Evolutionary conservation across 2,888 invertebrate genomes (phyloP), one percentile per base, ranked within the genome.

Genomic region (Campoletis raptor): DNA sequence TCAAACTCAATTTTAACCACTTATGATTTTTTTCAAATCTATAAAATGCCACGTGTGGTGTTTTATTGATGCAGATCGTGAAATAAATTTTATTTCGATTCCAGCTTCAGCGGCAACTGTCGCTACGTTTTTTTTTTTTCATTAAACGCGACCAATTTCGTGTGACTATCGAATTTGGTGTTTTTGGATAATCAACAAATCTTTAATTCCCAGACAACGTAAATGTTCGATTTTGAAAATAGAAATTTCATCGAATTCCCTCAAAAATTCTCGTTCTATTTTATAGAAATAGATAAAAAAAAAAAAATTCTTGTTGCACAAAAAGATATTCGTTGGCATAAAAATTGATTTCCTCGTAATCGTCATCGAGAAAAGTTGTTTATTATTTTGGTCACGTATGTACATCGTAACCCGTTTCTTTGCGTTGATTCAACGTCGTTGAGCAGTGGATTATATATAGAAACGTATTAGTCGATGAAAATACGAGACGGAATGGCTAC

Each of bases 351-450:
- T 36, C 24, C 18, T 37, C 45, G 24, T 36, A 36, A 61, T 72
- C 37, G 48, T 64, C 64, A 66, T 37, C 40, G 37, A 24, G 21
- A 37, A 45, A 45, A 45, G 24, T 67, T 36, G n/a, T 30, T 42
- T 48, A 73, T 81, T 81, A 81, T 81, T 73, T 81, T 24, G 15
- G 67, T 66, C 81, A 74, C 66, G 73, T 73, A 66, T 66, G 67
- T 74, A 74, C 42, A 37, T 74, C 52, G 30, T 42, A 69, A 78
- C 52, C 69, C 37, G 81, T 78, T 77, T 73, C 81, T 54, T 52
- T 8, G 42, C 7, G 61, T 67, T 70, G 72, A 83, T 77, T 67
- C 81, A 21, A 73, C 73, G 45, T 69, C 52, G 52, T 24, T 24
- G 36, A 73, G 52, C 21, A 74, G n/a, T 21, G 42, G 21, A 40